Base-by-base conservation (phyloP, 2,888 invertebrate species). In the Conus canariensis region DNA sequence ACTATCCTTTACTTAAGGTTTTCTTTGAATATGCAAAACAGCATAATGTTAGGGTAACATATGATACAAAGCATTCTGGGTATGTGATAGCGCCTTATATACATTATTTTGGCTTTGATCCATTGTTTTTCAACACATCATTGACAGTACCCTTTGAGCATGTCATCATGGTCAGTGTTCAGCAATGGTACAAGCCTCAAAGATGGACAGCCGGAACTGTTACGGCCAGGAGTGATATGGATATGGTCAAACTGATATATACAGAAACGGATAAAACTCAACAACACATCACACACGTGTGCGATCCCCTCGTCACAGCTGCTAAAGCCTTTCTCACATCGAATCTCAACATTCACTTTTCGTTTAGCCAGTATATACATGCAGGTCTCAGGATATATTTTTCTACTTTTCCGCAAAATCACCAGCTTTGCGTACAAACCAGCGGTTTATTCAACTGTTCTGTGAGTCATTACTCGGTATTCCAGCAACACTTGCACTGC, bases 401-500 rank as follows among this genome's bases (percentile, higher is more conserved):
- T 9, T 80, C 80, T 12, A 12, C 45, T 45, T 12, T 45, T 30
- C 45, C 80, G 19, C 8, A 12, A 12, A 6, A 30, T 14, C 6
- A 19, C 12, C 80, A 80, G 45, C 80, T 0, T 14, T 3, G 12
- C 5, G 14, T 19, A 9, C 12, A 45, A 19, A 12, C 45, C 14
- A 30, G 45, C 7, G 16, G 80, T 30, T 45, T 80, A 19, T 80
- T 45, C 8, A 80, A 80, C 80, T 80, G 80, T 80, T 80, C 80
- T 80, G 80, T 80, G 10, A 14, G 6, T 30, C 30, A 30, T 14
- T 80, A 80, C 22, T 45, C 80, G 45, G 3, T 30, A 10, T 80
- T 80, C 45, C 80, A 85, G 85, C 85, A 58, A 19, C 85, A 85
- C 59, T 12, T 59, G 5, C 22, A 85, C 58, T 85, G 85, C 59